These are phyloP conservation scores for Drosophila kanapiae DNA, from an alignment of 1,140 invertebrate genomes.

Conservation along the genomic window DNA sequence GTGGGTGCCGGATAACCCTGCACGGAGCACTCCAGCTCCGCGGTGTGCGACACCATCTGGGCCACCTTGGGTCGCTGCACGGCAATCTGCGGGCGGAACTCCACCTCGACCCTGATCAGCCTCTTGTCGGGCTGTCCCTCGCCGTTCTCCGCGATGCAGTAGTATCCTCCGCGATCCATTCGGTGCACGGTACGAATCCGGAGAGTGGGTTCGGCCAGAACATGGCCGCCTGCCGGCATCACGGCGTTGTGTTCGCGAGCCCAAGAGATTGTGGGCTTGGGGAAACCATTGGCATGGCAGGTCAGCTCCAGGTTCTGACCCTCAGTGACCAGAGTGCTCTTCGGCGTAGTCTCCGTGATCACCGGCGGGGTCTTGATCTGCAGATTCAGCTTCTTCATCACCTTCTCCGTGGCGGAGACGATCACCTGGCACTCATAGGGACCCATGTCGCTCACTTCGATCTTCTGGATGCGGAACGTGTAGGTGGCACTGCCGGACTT, in stretches of 20 bases:
- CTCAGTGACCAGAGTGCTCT: conserved; percentile 90
- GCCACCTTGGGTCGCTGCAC: conserved; percentile 89
- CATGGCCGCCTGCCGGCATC: conserved; percentile 91
- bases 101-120: conserved; percentile 93
- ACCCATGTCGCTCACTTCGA: conserved; percentile 93
- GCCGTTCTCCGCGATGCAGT: conserved; percentile 94
- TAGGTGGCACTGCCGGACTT: conserved; percentile 89
- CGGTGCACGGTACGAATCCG: conserved; percentile 89
- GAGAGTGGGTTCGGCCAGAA: conserved; percentile 90
- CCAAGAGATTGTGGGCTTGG: conserved; percentile 91
- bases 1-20: conserved; percentile 93
- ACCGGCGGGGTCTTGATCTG: conserved; percentile 91
- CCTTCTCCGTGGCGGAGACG: conserved; percentile 89
- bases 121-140: conserved; percentile 90
- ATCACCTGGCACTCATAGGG: conserved; percentile 92
- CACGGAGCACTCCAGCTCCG: conserved; percentile 93
- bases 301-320: conserved; percentile 89
- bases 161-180: conserved; percentile 94
- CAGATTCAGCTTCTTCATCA: conserved; percentile 90
- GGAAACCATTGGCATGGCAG: conserved; percentile 92
- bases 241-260: conserved; percentile 92
- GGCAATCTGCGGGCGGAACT: conserved; percentile 91
- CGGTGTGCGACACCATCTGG: conserved; percentile 92
- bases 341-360: conserved; percentile 90
- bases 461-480: conserved; percentile 89